Evolutionary conservation across 2,888 invertebrate genomes (phyloP), one percentile per base, ranked within the genome.

Genomic region (Perithous albicinctus): DNA sequence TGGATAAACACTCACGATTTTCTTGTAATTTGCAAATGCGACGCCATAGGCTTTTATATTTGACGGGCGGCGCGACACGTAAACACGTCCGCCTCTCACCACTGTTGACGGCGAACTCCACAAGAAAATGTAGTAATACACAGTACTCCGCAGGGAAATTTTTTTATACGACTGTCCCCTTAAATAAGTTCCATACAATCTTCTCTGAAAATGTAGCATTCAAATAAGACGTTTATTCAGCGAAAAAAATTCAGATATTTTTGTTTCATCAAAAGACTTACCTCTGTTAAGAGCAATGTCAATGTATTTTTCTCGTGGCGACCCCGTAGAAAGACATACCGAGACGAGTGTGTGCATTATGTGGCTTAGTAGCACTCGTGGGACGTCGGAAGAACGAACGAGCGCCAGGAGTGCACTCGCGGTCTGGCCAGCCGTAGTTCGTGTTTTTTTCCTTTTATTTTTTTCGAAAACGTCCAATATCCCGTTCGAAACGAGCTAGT

Each of bases 341-440:
- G 23, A 51, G 38, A 67, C 20, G 18, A 54, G 51, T 20, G 23
- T 41, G 41, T 43, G 56, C 43, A 26, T 56, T 56, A 56, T 70
- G 43, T 56, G 56, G 23, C 56, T 70, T 26, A 43, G 43, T 70
- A 26, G 29, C 18, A 29, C 26, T 29, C 56, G 43, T 43, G 70
- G 29, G 54, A 54, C 43, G 29, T 41, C 12, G 5, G 29, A 56
- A 56, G 56, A 72, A 18, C 41, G 43, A 59, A 72, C 32, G 43
- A 72, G 56, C 69, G 41, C 56, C 70, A 10, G 29, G 54, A 70
- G 70, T 70, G 41, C 69, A 56, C 56, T 70, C 26, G 15, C 56
- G 43, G 56, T 29, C 29, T 18, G 20, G 38, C 20, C 20, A 61
- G 20, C 38, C 18, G 61, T 1, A 20, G 20, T 29, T 29, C 20